Percentiles rank a stretch among this genome's conserved stretches.
Conservation (phyloP, 2,113 vertebrate species). For the Chauna torquata region DNA sequence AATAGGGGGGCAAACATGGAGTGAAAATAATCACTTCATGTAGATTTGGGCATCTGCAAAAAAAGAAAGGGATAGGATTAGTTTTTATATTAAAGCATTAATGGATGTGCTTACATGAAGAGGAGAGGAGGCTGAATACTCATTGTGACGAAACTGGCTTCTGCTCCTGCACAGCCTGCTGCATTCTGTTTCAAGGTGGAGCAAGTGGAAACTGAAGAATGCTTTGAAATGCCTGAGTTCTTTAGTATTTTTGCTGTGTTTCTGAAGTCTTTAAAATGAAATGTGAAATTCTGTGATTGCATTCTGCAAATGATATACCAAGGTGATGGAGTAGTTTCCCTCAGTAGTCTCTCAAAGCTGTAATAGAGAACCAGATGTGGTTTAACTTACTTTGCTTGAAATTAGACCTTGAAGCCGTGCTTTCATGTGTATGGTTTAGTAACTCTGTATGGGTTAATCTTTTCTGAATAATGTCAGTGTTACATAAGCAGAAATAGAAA, state of each 20-base stretch:
- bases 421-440: background rate
- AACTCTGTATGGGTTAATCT: background rate
- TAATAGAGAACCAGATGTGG: background rate
- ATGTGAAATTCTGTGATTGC: background rate
- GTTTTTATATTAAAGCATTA: background rate
- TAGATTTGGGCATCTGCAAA: background rate
- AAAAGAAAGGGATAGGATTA: background rate
- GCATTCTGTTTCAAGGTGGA: background rate
- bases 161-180: background rate
- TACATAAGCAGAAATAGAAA: background rate
- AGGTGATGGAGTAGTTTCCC: background rate
- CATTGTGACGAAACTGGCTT: background rate
- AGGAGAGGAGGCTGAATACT: background rate
- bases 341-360: background rate
- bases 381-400: background rate
- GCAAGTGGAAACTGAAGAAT: background rate
- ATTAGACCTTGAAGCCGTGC: background rate
- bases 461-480: background rate
- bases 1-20: background rate
- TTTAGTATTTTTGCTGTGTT: background rate
- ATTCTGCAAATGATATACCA: background rate
- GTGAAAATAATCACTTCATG: background rate
- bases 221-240: background rate
- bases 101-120: background rate
- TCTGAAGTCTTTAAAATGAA: background rate